Base-by-base conservation (phyloP, 2,888 invertebrate species). In the Drosophila nr. perissopoda region DNA sequence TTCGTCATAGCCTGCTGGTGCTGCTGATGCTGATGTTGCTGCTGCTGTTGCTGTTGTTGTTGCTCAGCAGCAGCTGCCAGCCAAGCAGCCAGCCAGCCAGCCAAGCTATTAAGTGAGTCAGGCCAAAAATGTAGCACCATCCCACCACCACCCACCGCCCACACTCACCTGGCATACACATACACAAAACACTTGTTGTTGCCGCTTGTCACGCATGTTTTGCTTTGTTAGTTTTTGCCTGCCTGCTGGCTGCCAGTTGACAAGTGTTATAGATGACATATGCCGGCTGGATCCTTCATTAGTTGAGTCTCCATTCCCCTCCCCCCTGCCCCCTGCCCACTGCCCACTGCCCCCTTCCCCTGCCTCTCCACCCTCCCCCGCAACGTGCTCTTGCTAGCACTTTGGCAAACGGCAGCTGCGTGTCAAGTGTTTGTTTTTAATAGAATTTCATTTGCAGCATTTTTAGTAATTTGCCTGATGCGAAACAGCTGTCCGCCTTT, bases 1-100 rank as follows among this genome's bases (percentile, higher is more conserved):
- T 91, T 91, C 92, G 91, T 91, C 91, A 91, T 91, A 85, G 84
- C 82, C 67, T 25, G 82, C 80, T 85, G 78, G 76, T 82, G 84
- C 78, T 83, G 73, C 76, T 83, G 77, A 77, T 83, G 86, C 82
- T 88, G 79, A 1, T 31, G 27, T 1, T 48, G 48, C 27, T 48
- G 27, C 7, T 27, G 48, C 1, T 48, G 25, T 5, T 8, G 18
- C 1, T 36, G 54, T n/a, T 51, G 51, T 31, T 63, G 8, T 60
- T 72, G 48, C 60, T 49, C 31, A 51, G 45, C 80, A 72, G 76
- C 78, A 69, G 76, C 63, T 63, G 73, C 70, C 69, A 76, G 48
- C 54, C 42, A 56, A 42, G 21, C n/a, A 40, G 64, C 58, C 71
- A 56, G 49, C 40, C 71, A 66, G 51, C 56, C 73, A 72, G 57